These are phyloP conservation scores for Alethe diademata DNA, from an alignment of 2,113 vertebrate genomes.

Conservation along the genomic window DNA sequence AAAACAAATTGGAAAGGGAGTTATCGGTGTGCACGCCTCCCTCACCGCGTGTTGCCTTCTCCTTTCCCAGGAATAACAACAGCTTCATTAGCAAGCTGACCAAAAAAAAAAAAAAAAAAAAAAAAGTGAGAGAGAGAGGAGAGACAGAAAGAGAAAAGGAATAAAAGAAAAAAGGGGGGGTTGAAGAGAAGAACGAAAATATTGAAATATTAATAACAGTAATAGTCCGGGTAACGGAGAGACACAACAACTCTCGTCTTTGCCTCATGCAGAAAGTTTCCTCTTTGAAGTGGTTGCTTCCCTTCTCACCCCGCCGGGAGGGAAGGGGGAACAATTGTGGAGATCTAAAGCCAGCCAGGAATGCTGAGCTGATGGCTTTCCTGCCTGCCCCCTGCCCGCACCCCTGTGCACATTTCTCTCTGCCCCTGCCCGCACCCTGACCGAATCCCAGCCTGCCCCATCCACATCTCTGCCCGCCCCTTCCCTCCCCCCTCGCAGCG, in stretches of 20 bases:
- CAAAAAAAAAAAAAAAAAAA: neutral
- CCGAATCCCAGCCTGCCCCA: neutral
- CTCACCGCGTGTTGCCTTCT: neutral
- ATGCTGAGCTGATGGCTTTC: conserved; percentile 59
- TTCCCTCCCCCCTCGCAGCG: neutral
- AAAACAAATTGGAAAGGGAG: conserved; percentile 45
- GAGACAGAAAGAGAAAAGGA: too few relatives aligned
- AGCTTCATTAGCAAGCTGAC: conserved; percentile 44
- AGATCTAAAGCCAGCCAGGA: conserved; percentile 65
- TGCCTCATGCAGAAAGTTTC: conserved; percentile 50
- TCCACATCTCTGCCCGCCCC: neutral
- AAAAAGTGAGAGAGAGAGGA: neutral
- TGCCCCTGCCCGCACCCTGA: neutral
- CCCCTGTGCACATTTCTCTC: conserved; percentile 1
- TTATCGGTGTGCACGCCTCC: neutral
- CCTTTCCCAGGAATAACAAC: conserved; percentile 6
- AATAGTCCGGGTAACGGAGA: neutral
- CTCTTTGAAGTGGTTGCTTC: conserved; percentile 60
- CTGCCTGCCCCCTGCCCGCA: conserved; percentile 20
- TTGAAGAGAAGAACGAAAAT: neutral
- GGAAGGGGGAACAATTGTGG: conserved; percentile 42
- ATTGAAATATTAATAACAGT: neutral
- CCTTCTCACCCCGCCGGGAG: conserved; percentile 27
- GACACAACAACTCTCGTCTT: neutral
- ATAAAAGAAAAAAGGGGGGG: fast-evolving